Base-by-base conservation (phyloP, 2,888 invertebrate genomes). In the Cataglyphis rosenhaueri region DNA sequence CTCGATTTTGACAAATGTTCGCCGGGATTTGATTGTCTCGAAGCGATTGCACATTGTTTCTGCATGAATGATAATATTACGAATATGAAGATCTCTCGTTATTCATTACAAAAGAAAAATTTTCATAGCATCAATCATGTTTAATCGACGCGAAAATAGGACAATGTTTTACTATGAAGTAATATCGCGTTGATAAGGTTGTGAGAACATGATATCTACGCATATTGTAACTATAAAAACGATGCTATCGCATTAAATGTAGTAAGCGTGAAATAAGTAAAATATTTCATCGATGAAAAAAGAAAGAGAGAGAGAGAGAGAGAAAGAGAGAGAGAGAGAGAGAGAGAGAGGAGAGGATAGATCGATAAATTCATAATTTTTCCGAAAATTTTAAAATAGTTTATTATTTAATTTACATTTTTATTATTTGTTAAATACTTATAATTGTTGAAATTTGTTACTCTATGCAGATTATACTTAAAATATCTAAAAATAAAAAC, bases 91-190 rank as follows among this genome's bases (percentile, higher is more conserved):
- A 78, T 44, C 25, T 44, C 35, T 59, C 29, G 38, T 68, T 57
- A 76, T 76, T 6, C 71, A 44, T 32, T 59, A 25, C 8, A 1
- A 52, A n/a, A 52, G 8, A 71, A 41, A 21, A 12, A 25, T 44
- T 59, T 44, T 57, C 15, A 12, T 8, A 35, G 10, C 12, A 29
- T 35, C 41, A 18, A 18, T 66, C 25, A 55, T 9, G n/a, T 57
- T 66, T 52, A 68, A 81, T 44, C 32, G 61, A 25, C n/a, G 21
- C 35, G 64, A 48, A 84, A 70, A 81, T 81, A n/a, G 74, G 21
- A 64, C 55, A 59, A 10, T 44, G 44, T 48, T 64, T 62, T 12
- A 57, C 57, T 35, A 35, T 57, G 52, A 32, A 52, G 57, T 70
- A 59, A 76, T 73, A 52, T 32, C 61, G 32, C 18, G 18, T n/a